Evolutionary conservation across 2,113 vertebrate genomes (phyloP).

Genomic region (Hemiscyllium ocellatum): DNA sequence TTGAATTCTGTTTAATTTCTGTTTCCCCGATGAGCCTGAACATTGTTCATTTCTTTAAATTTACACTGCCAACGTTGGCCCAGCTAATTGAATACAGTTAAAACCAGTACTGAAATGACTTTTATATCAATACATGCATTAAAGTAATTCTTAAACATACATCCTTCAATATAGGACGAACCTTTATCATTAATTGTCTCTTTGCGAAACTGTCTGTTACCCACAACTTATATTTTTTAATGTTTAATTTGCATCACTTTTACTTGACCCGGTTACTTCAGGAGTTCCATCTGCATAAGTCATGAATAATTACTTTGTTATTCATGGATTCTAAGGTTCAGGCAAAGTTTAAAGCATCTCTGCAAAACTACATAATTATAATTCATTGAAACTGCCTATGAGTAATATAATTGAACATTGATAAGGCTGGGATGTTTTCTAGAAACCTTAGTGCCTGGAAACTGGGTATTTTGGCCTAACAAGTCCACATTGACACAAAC

Average conservation of each 20-base stretch:
- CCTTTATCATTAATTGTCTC: not conserved
- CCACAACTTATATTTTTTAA: not conserved
- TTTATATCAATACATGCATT: constrained; percentile 1
- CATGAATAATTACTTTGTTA: not conserved
- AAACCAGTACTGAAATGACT: not conserved
- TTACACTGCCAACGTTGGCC: not conserved
- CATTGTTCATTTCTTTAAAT: not conserved
- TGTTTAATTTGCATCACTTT: not conserved
- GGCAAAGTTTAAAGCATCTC: not conserved
- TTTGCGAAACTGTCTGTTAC: not conserved
- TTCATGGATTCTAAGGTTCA: not conserved
- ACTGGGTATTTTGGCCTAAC: too few species aligned
- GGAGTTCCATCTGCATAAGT: not conserved
- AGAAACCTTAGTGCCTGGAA: not conserved
- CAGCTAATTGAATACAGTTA: not conserved
- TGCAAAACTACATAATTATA: not conserved
- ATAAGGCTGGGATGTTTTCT: not conserved
- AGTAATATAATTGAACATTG: not conserved
- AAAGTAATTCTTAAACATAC: not conserved
- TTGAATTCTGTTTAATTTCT: not conserved
- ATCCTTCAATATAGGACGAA: not conserved
- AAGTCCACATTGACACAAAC: too few species aligned
- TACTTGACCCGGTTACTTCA: not conserved
- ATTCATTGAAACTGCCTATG: not conserved
- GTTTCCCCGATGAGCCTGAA: not conserved